Percentiles rank a stretch among this genome's conserved stretches.
phyloP scores from a whole-genome alignment of 2,113 vertebrate species.

The Albula glossodonta region DNA sequence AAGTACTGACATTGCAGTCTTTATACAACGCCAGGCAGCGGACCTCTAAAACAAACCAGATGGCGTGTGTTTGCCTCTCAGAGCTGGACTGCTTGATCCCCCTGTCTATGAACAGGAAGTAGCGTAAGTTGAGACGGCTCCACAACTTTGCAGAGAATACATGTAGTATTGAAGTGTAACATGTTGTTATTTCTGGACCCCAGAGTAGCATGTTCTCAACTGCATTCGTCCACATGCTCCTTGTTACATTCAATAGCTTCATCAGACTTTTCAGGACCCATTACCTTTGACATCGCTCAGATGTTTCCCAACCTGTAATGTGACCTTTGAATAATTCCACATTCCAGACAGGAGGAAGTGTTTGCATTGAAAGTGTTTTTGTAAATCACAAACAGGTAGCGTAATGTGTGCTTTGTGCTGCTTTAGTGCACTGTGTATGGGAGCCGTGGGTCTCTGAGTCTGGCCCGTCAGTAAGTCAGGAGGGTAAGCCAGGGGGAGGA shows the following conservation, averaged over 20 bases:
- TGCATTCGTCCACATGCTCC: slow-evolving; percentile 3
- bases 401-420: not conserved
- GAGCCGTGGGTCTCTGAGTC: no score
- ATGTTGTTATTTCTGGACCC: slow-evolving; percentile 6
- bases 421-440: not conserved
- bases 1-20: slow-evolving; percentile 3
- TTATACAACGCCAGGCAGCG: slow-evolving; percentile 2
- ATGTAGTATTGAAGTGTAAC: not conserved
- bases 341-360: not conserved
- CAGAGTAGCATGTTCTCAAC: not conserved
- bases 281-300: slow-evolving; percentile 17
- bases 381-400: not conserved
- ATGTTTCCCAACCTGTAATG: slow-evolving; percentile 13
- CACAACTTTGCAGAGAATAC: not conserved
- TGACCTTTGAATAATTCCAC: slow-evolving; percentile 6
- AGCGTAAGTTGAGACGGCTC: slow-evolving; percentile 1
- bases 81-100: not conserved
- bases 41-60: slow-evolving; percentile 26
- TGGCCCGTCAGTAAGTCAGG: not conserved
- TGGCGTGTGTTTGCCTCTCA: slow-evolving; percentile 11
- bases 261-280: slow-evolving; percentile 18
- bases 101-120: slow-evolving; percentile 15
- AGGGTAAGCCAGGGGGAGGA: not conserved
- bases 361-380: not conserved
- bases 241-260: not conserved